Evolutionary conservation across 2,888 invertebrate genomes (phyloP), one percentile per base, ranked within the genome.

Genomic region (Encarsia formosa): DNA sequence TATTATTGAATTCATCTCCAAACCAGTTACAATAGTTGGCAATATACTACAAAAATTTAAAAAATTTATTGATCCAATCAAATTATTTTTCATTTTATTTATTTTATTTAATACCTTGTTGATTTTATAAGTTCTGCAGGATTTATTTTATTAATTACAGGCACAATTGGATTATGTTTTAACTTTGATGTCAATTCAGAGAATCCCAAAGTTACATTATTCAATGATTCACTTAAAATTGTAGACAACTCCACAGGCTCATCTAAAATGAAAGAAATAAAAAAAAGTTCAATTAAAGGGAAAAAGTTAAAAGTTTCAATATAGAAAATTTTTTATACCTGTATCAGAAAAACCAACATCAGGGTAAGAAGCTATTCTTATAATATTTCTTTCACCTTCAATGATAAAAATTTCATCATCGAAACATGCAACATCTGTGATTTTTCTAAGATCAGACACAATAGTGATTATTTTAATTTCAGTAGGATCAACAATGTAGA

Each of bases 361-460:
- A 9, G 91, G 91, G 65, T 80, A 75, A 61, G 81, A 82, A 31
- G 87, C 85, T 41, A 93, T 80, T n/a, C 93, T 79, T 46, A 92
- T 75, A 56, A 93, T 75, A 64, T 87, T 87, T 58, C 91, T 81
- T 40, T 84, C 79, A 0, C 89, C 89, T 70, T 90, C 88, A 63
- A 94, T 76, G 42, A 93, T 78, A 76, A 92, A 92, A 61, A 93
- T 86, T 77, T 89, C 89, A 60, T 85, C 84, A 67, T 81, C 81
- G 62, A 79, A 77, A 60, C 83, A 83, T 0, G 82, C 79, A 44
- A 85, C 81, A 24, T 74, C 69, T 15, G 68, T 70, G 19, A 74
- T 64, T 11, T 62, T 66, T 34, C 73, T 60, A 13, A 73, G 60
- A 55, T 73, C 68, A 19, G 66, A 66, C 20, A 73, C 59, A 8